These are phyloP conservation scores for Pollimyrus isidori DNA, from an alignment of 2,113 vertebrate species.

Conservation along the genomic window DNA sequence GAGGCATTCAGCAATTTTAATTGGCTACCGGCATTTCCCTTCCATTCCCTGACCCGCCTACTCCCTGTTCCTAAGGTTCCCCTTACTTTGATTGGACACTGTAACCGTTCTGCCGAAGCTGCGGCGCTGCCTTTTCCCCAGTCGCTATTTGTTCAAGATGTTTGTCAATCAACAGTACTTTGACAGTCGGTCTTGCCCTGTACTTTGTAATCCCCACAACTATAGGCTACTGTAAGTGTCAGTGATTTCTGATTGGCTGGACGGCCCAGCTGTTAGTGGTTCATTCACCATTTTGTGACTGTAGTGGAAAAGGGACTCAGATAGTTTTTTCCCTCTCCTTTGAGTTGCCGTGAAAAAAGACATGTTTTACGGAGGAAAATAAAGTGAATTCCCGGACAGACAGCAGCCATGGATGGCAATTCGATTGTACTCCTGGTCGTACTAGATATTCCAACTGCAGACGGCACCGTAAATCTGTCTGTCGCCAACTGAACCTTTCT, in stretches of 20 bases:
- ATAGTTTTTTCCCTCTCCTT: slow-evolving; percentile 66
- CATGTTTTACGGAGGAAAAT: slow-evolving; percentile 55
- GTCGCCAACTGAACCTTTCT: slow-evolving; percentile 32
- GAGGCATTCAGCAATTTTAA: slow-evolving; percentile 46
- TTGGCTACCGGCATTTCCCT: slow-evolving; percentile 45
- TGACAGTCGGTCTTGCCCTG: slow-evolving; percentile 46
- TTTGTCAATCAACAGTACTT: slow-evolving; percentile 41
- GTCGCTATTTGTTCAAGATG: slow-evolving; percentile 49
- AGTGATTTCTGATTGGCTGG: slow-evolving; percentile 67
- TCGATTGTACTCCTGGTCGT: slow-evolving; percentile 41
- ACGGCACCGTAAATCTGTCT: slow-evolving; percentile 53
- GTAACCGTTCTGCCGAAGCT: slow-evolving; percentile 70
- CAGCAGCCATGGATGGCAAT: slow-evolving; percentile 41
- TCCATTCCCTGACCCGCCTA: slow-evolving; percentile 49
- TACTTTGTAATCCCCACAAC: slow-evolving; percentile 21
- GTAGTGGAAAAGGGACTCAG: slow-evolving; percentile 80
- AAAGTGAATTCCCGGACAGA: slow-evolving; percentile 41
- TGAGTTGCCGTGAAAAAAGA: slow-evolving; percentile 61
- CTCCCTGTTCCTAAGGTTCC: slow-evolving; percentile 66
- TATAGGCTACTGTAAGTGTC: slow-evolving; percentile 68
- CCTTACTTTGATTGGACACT: slow-evolving; percentile 69
- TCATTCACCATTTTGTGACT: slow-evolving; percentile 98
- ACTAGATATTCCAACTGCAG: slow-evolving; percentile 37
- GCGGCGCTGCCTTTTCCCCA: slow-evolving; percentile 45
- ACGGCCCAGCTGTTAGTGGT: slow-evolving; percentile 83